These are phyloP conservation scores for Prenolepis imparis DNA, from an alignment of 2,888 invertebrate species.

Conservation along the genomic window DNA sequence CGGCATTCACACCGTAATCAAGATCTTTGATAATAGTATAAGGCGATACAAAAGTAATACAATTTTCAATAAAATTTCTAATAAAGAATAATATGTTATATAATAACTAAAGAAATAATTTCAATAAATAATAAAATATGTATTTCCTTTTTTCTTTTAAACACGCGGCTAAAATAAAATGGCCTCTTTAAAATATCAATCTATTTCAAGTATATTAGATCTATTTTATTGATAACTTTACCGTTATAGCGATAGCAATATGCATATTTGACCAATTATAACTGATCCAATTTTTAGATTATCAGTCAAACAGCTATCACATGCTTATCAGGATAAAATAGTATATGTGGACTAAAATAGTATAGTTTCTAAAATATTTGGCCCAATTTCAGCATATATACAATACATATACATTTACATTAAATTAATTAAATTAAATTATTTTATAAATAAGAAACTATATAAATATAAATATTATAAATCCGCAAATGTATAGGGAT, in stretches of 20 bases:
- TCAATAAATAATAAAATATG: not conserved
- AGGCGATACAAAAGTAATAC: not conserved
- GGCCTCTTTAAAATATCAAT: not conserved
- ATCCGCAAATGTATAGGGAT: not conserved
- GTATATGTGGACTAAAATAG: not conserved
- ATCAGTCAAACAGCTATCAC: not conserved
- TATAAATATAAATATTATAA: not conserved
- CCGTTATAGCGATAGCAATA: not conserved
- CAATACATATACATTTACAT: not conserved
- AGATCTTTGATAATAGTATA: constrained; percentile 34
- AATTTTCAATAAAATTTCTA: not conserved
- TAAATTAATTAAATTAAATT: not conserved
- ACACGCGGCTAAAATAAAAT: not conserved
- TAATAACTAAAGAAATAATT: not conserved
- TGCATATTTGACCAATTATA: not conserved
- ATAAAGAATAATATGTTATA: not conserved
- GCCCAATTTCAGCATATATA: too few species aligned
- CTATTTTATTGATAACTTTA: not conserved
- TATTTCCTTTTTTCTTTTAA: not conserved
- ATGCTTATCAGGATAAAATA: not conserved
- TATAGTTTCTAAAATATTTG: not conserved
- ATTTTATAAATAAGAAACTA: not conserved
- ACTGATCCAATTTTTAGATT: not conserved
- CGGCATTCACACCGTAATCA: constrained; percentile 54
- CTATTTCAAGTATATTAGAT: not conserved